Base-by-base conservation (phyloP, 2,888 invertebrate species). In the Melipona beecheii region DNA sequence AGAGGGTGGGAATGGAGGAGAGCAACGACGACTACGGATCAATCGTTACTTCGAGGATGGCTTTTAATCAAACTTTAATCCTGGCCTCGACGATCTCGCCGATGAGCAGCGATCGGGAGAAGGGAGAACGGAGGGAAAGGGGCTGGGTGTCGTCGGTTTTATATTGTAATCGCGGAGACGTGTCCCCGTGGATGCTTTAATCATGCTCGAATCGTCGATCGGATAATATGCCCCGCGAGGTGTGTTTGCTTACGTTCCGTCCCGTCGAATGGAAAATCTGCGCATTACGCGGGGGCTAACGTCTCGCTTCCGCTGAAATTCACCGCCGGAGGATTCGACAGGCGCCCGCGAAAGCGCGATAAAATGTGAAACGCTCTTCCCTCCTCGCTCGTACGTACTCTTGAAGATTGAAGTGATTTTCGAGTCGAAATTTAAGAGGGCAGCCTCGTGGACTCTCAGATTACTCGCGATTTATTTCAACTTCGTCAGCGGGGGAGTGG, bases 61-160 rank as follows among this genome's bases (percentile, higher is more conserved):
- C 49, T 74, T 78, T 81, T 81, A 66, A 81, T 78, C 60, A 66
- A 81, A 81, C 79, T 79, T 81, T 74, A 69, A 81, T 81, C 74
- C 72, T 54, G 56, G 17, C 27, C 17, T 31, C 50, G 54, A 24
- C 50, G 36, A 81, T 74, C 50, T 56, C 73, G 27, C 58, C 27
- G 24, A 9, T n/a, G 21, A 9, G 62, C 58, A 27, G 73, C 4
- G 31, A 0, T 31, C 78, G 52, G 21, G 27, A 2, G 52, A 19
- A 52, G 17, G 0, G 52, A 43, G 9, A 27, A 43, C 43, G 9
- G 9, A 43, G 52, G 0, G 52, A 0, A 0, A 52, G 19, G 52
- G 50, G 50, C 17, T 27, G 13, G 2, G 49, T 27, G 49, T 31
- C 49, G 56, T 72, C 68, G 54, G 62, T 56, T 60, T 78, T 56